These are phyloP conservation scores for Elegia similella DNA, from an alignment of 2,888 invertebrate genomes.

Conservation along the genomic window DNA sequence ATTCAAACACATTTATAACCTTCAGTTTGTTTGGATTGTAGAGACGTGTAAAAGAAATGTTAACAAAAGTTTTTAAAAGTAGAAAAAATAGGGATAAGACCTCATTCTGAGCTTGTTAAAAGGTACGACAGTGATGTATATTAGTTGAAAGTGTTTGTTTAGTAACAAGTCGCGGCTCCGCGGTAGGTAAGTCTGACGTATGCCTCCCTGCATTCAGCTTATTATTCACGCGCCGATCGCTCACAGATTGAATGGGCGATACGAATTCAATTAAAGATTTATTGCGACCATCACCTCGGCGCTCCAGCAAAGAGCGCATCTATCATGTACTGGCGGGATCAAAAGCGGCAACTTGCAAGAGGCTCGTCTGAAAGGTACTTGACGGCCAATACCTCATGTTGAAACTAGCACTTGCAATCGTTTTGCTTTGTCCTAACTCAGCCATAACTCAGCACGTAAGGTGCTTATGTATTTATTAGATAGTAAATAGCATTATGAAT, in stretches of 20 bases:
- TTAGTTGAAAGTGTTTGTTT: constrained; percentile 11
- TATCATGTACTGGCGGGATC: constrained; percentile 30
- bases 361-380: not conserved
- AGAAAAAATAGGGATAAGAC: not conserved
- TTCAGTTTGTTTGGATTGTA: not conserved
- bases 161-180: constrained; percentile 2
- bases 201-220: constrained; percentile 24
- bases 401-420: no score
- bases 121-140: constrained; percentile 14
- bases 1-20: not conserved
- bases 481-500: no score
- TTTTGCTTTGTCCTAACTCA: no score
- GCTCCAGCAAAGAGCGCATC: constrained; percentile 31
- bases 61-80: not conserved
- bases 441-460: no score
- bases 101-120: not conserved
- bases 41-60: not conserved
- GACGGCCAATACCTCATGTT: not conserved
- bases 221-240: constrained; percentile 35
- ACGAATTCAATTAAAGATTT: constrained; percentile 67
- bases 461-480: no score
- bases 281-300: constrained; percentile 51
- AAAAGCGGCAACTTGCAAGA: constrained; percentile 22
- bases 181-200: constrained; percentile 16
- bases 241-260: constrained; percentile 54